A percentile compares a stretch with the other conserved stretches of the same genome.
Conservation (phyloP, 2,797 vertebrate genomes). For the Spinibarbus caldwelli region DNA sequence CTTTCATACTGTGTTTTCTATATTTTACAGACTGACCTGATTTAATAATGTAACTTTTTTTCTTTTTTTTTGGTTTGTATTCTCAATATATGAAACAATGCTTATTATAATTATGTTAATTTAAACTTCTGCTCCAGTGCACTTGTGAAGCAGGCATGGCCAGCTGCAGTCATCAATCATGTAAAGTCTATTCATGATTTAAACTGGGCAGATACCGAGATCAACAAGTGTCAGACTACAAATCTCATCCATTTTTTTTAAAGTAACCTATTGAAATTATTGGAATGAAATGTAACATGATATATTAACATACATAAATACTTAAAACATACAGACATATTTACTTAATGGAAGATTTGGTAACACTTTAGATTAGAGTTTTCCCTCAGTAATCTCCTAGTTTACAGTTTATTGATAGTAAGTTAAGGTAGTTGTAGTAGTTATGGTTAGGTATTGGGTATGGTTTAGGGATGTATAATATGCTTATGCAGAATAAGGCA, state of each 20-base stretch:
- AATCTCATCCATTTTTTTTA: neutral
- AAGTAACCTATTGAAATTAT: neutral
- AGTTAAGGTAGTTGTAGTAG: neutral
- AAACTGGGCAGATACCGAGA: neutral
- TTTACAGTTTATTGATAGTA: neutral
- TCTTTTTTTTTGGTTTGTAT: neutral
- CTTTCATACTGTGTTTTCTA: too few relatives aligned
- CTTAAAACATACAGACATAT: neutral
- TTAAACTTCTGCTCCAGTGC: neutral
- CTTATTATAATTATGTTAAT: neutral
- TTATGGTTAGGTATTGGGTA: neutral
- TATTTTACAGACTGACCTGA: neutral
- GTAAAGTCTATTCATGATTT: neutral
- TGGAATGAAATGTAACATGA: neutral
- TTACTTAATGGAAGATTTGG: neutral
- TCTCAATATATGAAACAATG: neutral
- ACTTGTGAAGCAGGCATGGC: constrained; percentile 5
- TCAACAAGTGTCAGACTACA: neutral
- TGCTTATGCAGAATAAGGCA: neutral
- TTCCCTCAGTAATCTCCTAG: neutral
- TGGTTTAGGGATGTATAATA: neutral
- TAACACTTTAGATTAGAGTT: neutral
- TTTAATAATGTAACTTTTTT: neutral
- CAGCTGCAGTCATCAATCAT: constrained; percentile 20
- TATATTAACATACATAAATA: neutral